Conservation (phyloP, 2,113 vertebrate species). For the Aspidoscelis tigris region DNA sequence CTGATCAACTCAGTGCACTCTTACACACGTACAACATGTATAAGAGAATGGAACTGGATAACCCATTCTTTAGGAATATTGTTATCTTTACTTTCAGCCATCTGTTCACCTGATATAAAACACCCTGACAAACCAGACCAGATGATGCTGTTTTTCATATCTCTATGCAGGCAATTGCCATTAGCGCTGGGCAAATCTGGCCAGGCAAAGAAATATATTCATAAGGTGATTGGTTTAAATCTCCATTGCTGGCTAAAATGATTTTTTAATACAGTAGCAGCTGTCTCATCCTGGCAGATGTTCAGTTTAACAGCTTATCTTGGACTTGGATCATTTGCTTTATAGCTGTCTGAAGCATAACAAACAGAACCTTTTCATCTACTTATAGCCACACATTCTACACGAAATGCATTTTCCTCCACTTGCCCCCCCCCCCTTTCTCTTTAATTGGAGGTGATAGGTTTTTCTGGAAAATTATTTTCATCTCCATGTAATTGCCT, state of each 20-base stretch:
- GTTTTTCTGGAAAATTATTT: slow-evolving; percentile 37
- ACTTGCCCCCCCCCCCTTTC: slow-evolving; percentile 51
- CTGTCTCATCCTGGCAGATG: slow-evolving; percentile 76
- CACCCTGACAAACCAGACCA: slow-evolving; percentile 72
- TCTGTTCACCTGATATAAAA: slow-evolving; percentile 77
- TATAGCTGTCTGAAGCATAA: slow-evolving; percentile 67
- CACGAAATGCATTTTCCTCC: slow-evolving; percentile 55
- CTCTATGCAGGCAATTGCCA: slow-evolving; percentile 61
- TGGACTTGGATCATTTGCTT: slow-evolving; percentile 77
- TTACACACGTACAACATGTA: background rate
- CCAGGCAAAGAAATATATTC: slow-evolving; percentile 78
- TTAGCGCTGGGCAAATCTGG: slow-evolving; percentile 75
- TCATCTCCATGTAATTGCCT: slow-evolving; percentile 26
- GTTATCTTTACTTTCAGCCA: slow-evolving; percentile 67
- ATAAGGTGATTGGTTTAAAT: slow-evolving; percentile 78
- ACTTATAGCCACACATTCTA: slow-evolving; percentile 43
- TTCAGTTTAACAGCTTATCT: slow-evolving; percentile 76
- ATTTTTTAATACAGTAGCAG: slow-evolving; percentile 79
- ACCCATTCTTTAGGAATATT: slow-evolving; percentile 70
- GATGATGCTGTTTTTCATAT: slow-evolving; percentile 75
- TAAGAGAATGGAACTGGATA: slow-evolving; percentile 62
- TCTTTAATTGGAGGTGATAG: slow-evolving; percentile 49
- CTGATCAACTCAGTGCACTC: background rate
- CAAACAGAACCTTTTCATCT: slow-evolving; percentile 68
- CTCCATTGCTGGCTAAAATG: slow-evolving; percentile 74